A percentile compares a stretch with the other conserved stretches of the same genome.
These are phyloP conservation scores for Amphiprion clarkii DNA, from an alignment of 2,797 vertebrate genomes.

Conservation along the genomic window DNA sequence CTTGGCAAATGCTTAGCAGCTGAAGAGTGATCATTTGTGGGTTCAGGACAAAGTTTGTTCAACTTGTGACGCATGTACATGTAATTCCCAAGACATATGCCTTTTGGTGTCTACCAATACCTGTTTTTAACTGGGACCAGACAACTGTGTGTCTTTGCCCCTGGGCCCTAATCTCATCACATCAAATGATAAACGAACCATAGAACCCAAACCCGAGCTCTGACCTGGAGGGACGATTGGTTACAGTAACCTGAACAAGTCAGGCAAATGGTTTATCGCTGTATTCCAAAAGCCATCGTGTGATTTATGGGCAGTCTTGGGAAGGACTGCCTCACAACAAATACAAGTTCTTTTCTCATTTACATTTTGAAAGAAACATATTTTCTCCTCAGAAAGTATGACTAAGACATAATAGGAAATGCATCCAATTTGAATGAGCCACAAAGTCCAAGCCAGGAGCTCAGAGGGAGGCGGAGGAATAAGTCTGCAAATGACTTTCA, in stretches of 20 bases:
- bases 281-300: background rate
- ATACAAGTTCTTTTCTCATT: too few species aligned
- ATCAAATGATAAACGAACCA: slow-evolving; percentile 9
- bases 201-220: background rate
- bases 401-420: too few species aligned
- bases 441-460: too few species aligned
- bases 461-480: too few species aligned
- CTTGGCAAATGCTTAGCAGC: background rate
- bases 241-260: slow-evolving; percentile 25
- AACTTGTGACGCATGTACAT: too few species aligned
- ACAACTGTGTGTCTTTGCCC: background rate
- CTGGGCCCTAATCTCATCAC: slow-evolving; percentile 5
- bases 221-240: slow-evolving; percentile 15
- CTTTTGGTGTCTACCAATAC: background rate
- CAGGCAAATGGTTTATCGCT: slow-evolving; percentile 13
- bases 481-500: too few species aligned
- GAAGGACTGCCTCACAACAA: too few species aligned
- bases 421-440: too few species aligned
- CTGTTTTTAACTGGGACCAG: slow-evolving; percentile 4
- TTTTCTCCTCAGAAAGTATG: too few species aligned
- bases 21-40: slow-evolving; percentile 12
- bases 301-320: too few species aligned
- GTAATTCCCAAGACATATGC: background rate
- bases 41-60: background rate
- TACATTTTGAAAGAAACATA: too few species aligned